Evolutionary conservation across 2,888 invertebrate species (phyloP).

Genomic region (Amiota minor): DNA sequence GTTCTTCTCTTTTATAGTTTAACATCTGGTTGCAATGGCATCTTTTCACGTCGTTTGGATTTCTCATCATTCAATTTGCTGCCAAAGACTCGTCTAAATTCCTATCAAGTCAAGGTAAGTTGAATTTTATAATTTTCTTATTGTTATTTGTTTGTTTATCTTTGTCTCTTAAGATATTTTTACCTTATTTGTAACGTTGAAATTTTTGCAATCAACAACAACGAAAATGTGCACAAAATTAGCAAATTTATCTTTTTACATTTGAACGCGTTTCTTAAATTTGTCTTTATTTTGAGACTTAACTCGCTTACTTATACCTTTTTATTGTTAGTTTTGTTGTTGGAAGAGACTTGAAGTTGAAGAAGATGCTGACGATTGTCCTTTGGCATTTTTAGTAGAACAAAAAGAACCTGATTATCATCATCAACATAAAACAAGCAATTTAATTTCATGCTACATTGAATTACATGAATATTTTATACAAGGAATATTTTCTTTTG

Average conservation of each 20-base stretch:
- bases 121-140: not conserved
- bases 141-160: slow-evolving; percentile 17
- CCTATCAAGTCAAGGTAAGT: slow-evolving; percentile 98
- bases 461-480: slow-evolving; percentile 38
- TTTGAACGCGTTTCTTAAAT: slow-evolving; percentile 1
- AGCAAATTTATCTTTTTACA: slow-evolving; percentile 25
- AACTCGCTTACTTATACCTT: no score
- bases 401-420: not conserved
- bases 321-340: no score
- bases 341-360: no score
- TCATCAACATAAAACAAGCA: slow-evolving; percentile 47
- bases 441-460: slow-evolving; percentile 68
- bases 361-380: not conserved
- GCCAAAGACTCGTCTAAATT: slow-evolving; percentile 96
- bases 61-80: slow-evolving; percentile 95
- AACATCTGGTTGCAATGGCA: slow-evolving; percentile 91
- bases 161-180: slow-evolving; percentile 1
- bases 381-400: not conserved
- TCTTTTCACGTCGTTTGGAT: slow-evolving; percentile 93
- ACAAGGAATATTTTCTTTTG: no score
- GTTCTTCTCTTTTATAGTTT: slow-evolving; percentile 78
- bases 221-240: slow-evolving; percentile 20
- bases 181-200: not conserved
- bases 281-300: no score
- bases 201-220: not conserved